phyloP scores from a whole-genome alignment of 2,797 vertebrate genomes.

The Notolepis coatsorum region DNA sequence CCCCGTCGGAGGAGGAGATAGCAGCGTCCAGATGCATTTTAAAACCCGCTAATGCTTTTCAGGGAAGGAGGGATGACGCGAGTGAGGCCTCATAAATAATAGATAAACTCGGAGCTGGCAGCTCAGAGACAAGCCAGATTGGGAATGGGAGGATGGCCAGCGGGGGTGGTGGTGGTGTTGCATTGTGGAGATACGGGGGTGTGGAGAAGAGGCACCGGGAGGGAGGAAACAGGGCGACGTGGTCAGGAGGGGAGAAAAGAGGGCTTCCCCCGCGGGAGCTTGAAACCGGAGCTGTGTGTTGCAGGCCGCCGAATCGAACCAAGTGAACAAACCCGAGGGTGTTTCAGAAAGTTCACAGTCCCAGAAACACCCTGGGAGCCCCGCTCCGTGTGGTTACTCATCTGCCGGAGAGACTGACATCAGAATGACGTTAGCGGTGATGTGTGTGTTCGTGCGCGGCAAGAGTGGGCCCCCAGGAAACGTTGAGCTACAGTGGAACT shows the following conservation, averaged over 20 bases:
- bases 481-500: not conserved
- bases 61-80: not conserved
- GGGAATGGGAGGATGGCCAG: too few relatives aligned
- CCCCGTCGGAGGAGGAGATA: not conserved
- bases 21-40: not conserved
- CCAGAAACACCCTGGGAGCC: conserved; percentile 1
- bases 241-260: not conserved
- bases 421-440: not conserved
- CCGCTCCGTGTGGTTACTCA: not conserved
- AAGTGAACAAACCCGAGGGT: not conserved
- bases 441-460: not conserved
- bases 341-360: conserved; percentile 1
- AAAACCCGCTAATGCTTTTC: conserved; percentile 7
- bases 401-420: conserved; percentile 5
- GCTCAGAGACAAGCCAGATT: not conserved
- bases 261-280: not conserved
- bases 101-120: conserved; percentile 6
- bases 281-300: not conserved
- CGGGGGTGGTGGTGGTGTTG: too few relatives aligned
- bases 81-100: conserved; percentile 2
- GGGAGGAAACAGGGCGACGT: not conserved
- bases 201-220: not conserved
- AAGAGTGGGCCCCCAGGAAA: not conserved
- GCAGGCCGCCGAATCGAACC: not conserved
- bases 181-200: too few relatives aligned